Percentiles rank a stretch among this genome's conserved stretches.
Evolutionary conservation across 2,888 invertebrate species (phyloP).

Genomic region (Diploptera punctata): DNA sequence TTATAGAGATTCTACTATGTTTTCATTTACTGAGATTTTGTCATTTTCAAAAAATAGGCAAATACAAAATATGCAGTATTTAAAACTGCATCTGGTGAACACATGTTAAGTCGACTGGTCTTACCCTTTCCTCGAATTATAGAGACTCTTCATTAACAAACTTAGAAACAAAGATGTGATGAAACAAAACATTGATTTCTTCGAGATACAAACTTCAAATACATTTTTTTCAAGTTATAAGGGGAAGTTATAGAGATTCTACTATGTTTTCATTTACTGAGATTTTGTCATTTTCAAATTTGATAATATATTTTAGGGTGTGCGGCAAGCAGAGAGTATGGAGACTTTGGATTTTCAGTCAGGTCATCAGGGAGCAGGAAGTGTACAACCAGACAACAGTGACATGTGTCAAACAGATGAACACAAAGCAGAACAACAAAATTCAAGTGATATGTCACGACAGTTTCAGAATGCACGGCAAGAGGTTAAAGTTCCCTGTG

Average conservation of each 20-base stretch:
- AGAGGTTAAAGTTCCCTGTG: slow-evolving; percentile 66
- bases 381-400: slow-evolving; percentile 54
- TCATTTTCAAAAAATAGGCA: no score
- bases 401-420: slow-evolving; percentile 79
- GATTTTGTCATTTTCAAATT: background rate
- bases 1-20: no score
- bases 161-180: no score
- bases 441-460: slow-evolving; percentile 48
- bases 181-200: no score
- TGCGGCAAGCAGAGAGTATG: slow-evolving; percentile 49
- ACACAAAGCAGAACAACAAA: slow-evolving; percentile 73
- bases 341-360: slow-evolving; percentile 47
- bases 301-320: background rate
- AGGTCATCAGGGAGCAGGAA: slow-evolving; percentile 47
- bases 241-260: background rate
- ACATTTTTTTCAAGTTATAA: no score
- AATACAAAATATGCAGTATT: no score
- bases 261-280: background rate
- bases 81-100: no score
- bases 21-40: no score
- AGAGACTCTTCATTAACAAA: no score
- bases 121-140: no score
- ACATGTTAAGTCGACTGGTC: no score
- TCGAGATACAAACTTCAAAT: no score
- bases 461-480: slow-evolving; percentile 50